A percentile compares a stretch with the other conserved stretches of the same genome.
phyloP scores from a whole-genome alignment of 2,797 vertebrate genomes.

The Capromys pilorides region DNA sequence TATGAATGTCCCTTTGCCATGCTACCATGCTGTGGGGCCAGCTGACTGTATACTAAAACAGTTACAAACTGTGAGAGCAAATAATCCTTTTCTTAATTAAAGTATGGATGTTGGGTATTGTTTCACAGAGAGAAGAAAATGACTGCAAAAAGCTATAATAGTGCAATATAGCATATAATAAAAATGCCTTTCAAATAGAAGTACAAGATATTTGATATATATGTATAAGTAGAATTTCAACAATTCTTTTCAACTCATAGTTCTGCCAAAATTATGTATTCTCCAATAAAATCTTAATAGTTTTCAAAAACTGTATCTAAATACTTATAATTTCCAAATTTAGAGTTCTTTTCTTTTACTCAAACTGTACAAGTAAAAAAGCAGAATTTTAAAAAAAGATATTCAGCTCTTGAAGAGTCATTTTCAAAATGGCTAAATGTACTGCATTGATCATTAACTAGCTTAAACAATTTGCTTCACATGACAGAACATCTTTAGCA shows the following conservation, averaged over 20 bases:
- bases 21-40: not conserved
- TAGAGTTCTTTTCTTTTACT: constrained; percentile 65
- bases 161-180: constrained; percentile 28
- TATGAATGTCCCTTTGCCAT: not conserved
- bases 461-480: constrained; percentile 38
- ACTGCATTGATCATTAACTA: constrained; percentile 44
- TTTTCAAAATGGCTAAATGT: constrained; percentile 59
- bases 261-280: constrained; percentile 61
- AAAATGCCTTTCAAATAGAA: constrained; percentile 43
- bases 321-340: constrained; percentile 64
- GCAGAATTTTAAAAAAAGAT: not conserved
- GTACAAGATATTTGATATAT: constrained; percentile 44
- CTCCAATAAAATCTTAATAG: constrained; percentile 60
- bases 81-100: not conserved
- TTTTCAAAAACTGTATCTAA: constrained; percentile 53
- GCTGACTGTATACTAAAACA: not conserved
- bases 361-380: constrained; percentile 59
- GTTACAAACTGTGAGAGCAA: not conserved
- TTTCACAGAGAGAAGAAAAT: not conserved
- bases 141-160: constrained; percentile 34
- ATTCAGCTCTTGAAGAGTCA: constrained; percentile 50
- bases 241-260: constrained; percentile 60
- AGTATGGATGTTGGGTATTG: not conserved
- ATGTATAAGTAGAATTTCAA: constrained; percentile 51
- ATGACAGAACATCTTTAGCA: not conserved